Evolutionary conservation across 2,113 vertebrate genomes (phyloP).

Genomic region (Pteruthius melanotis): DNA sequence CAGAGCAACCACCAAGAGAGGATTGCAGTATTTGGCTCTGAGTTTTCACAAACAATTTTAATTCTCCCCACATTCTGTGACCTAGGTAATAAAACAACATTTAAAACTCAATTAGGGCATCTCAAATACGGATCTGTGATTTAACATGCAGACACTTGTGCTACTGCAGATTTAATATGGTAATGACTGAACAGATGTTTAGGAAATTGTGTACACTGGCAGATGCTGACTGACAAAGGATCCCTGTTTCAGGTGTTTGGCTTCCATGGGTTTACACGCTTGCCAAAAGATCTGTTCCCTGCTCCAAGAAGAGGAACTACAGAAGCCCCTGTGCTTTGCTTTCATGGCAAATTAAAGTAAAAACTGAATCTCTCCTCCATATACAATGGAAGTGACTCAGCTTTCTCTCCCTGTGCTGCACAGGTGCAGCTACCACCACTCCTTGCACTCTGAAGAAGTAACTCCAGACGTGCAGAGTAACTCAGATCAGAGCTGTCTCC

Average conservation of each 20-base stretch:
- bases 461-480: not conserved
- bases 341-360: not conserved
- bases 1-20: not conserved
- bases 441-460: not conserved
- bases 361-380: not conserved
- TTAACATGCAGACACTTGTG: not conserved
- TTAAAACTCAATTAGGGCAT: conserved; percentile 1
- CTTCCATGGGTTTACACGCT: not conserved
- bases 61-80: not conserved
- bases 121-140: not conserved
- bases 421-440: not conserved
- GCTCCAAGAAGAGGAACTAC: not conserved
- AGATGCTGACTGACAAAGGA: not conserved
- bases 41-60: not conserved
- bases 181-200: conserved; percentile 31
- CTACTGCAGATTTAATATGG: not conserved
- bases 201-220: conserved; percentile 12
- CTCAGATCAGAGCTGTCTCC: not conserved
- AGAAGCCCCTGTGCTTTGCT: not conserved
- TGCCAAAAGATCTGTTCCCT: not conserved
- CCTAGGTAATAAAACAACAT: not conserved
- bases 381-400: not conserved
- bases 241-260: not conserved
- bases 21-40: not conserved
- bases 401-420: not conserved